phyloP scores from a whole-genome alignment of 2,888 invertebrate species.

The Scaeva pyrastri region DNA sequence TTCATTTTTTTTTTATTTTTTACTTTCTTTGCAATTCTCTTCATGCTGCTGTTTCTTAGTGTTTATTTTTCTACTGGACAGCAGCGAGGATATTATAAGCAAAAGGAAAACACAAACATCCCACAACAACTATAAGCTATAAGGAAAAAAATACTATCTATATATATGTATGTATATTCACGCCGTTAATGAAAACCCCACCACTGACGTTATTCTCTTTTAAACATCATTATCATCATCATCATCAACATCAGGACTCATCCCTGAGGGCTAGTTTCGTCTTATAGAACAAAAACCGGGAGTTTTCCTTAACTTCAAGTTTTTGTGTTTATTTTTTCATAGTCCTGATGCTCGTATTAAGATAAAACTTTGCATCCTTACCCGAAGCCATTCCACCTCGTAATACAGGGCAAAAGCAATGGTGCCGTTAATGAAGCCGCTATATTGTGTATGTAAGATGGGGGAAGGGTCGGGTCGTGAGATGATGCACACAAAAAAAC shows the following conservation, averaged over 20 bases:
- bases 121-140: constrained; percentile 19
- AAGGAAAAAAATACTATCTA: constrained; percentile 23
- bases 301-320: constrained; percentile 6
- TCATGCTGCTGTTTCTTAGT: constrained; percentile 45
- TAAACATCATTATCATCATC: constrained; percentile 24
- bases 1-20: background rate
- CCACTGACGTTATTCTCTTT: background rate
- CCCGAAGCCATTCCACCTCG: constrained; percentile 47
- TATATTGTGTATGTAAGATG: background rate
- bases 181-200: constrained; percentile 50
- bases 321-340: constrained; percentile 1
- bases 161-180: background rate
- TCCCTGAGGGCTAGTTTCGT: constrained; percentile 32
- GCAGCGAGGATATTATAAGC: constrained; percentile 33
- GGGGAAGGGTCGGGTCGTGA: background rate
- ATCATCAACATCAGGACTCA: constrained; percentile 19
- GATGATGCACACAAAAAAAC: background rate
- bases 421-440: constrained; percentile 60
- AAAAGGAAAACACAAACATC: constrained; percentile 2
- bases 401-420: constrained; percentile 51
- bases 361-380: constrained; percentile 57
- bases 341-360: constrained; percentile 11
- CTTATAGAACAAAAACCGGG: constrained; percentile 45
- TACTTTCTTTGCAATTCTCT: background rate
- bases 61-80: constrained; percentile 45